Evolutionary conservation across 2,888 invertebrate genomes (phyloP).

Genomic region (Pollenia amentaria): DNA sequence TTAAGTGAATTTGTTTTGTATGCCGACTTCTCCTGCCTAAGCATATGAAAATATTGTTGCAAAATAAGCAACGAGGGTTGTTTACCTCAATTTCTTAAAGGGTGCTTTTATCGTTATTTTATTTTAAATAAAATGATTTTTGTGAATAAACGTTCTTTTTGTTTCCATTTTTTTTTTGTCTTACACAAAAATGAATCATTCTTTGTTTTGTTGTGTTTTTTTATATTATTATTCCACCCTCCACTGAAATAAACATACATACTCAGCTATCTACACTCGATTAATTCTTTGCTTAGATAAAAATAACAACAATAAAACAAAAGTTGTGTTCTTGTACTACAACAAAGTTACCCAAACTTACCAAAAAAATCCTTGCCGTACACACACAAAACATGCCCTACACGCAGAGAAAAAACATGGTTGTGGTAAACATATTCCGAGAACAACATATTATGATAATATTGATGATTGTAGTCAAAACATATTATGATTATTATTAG

Average conservation of each 20-base stretch:
- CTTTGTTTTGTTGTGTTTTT: constrained; percentile 24
- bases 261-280: background rate
- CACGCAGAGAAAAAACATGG: too few species aligned
- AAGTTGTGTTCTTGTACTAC: background rate
- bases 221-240: constrained; percentile 20
- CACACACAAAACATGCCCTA: too few species aligned
- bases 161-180: background rate
- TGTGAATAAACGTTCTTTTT: background rate
- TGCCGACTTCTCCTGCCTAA: too few species aligned
- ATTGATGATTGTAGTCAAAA: too few species aligned
- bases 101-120: background rate
- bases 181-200: constrained; percentile 25
- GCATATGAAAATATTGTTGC: background rate
- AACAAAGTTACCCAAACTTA: too few species aligned
- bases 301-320: constrained; percentile 14
- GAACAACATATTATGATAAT: too few species aligned
- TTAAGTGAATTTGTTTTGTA: too few species aligned
- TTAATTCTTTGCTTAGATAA: constrained; percentile 16
- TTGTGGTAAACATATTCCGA: too few species aligned
- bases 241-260: background rate
- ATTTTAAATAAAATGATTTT: background rate
- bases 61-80: background rate
- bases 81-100: constrained; percentile 14
- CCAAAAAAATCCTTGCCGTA: too few species aligned
- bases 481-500: too few species aligned